A percentile compares a stretch with the other conserved stretches of the same genome.
phyloP scores from a whole-genome alignment of 1,140 invertebrate genomes.

The Diorhabda carinulata region DNA sequence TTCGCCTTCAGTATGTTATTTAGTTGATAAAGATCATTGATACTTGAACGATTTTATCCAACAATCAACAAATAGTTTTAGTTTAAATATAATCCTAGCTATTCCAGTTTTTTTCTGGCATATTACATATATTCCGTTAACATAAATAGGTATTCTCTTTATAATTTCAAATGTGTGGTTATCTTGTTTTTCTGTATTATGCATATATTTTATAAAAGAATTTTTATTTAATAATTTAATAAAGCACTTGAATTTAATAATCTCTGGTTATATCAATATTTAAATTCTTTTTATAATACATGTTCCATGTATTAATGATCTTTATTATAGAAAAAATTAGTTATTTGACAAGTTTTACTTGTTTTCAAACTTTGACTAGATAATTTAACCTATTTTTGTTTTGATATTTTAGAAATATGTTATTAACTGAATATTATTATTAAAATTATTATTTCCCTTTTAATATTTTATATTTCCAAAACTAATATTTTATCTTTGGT shows the following conservation, averaged over 20 bases:
- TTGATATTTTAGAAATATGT: slow-evolving; percentile 19
- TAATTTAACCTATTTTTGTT: slow-evolving; percentile 14
- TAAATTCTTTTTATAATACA: not conserved
- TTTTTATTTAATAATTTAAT: not conserved
- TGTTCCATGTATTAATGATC: not conserved
- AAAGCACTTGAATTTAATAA: not conserved
- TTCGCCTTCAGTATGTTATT: not conserved
- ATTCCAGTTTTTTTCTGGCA: not conserved
- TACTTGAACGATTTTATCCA: not conserved
- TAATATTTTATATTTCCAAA: too few species aligned
- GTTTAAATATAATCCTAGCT: not conserved
- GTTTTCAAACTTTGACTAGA: slow-evolving; percentile 10
- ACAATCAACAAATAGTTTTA: not conserved
- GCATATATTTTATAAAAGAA: too few species aligned
- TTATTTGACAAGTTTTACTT: not conserved
- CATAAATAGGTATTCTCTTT: not conserved
- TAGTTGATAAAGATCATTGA: not conserved
- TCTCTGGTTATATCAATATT: not conserved
- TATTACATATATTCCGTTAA: not conserved
- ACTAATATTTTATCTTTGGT: too few species aligned
- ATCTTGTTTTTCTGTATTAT: too few species aligned
- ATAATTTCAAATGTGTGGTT: not conserved
- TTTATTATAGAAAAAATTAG: not conserved
- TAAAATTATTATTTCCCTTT: too few species aligned
- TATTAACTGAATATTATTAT: not conserved